Evolutionary conservation across 2,888 invertebrate species (phyloP).

Genomic region (Drepana falcataria): DNA sequence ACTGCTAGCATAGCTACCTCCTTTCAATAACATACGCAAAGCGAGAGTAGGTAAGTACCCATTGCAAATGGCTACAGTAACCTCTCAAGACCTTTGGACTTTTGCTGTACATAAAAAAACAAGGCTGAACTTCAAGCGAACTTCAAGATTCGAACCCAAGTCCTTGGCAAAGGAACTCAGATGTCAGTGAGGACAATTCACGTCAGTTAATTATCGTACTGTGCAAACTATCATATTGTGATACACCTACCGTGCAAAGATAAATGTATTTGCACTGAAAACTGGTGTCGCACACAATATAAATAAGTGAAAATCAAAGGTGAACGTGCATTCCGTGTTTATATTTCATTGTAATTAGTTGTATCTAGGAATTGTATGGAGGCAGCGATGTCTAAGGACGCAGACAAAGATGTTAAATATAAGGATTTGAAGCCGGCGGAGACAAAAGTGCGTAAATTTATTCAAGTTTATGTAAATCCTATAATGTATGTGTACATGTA

Average conservation of each 20-base stretch:
- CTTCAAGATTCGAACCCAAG: no score
- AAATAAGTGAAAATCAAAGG: neutral
- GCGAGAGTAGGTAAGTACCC: no score
- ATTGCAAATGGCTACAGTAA: no score
- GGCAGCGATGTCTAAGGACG: constrained; percentile 8
- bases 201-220: neutral
- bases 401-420: constrained; percentile 16
- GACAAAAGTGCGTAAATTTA: constrained; percentile 21
- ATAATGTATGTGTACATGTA: neutral
- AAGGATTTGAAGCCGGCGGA: constrained; percentile 17
- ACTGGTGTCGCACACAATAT: neutral
- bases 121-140: no score
- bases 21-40: no score
- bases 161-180: no score
- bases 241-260: neutral
- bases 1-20: no score
- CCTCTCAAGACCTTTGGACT: no score
- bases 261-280: neutral
- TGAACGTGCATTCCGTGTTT: neutral
- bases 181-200: no score
- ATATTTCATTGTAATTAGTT: neutral
- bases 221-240: neutral
- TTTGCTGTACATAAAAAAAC: no score
- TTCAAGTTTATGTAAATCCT: neutral
- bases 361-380: constrained; percentile 14